These are phyloP conservation scores for Podabrus alpinus DNA, from an alignment of 2,888 invertebrate species.

Conservation along the genomic window DNA sequence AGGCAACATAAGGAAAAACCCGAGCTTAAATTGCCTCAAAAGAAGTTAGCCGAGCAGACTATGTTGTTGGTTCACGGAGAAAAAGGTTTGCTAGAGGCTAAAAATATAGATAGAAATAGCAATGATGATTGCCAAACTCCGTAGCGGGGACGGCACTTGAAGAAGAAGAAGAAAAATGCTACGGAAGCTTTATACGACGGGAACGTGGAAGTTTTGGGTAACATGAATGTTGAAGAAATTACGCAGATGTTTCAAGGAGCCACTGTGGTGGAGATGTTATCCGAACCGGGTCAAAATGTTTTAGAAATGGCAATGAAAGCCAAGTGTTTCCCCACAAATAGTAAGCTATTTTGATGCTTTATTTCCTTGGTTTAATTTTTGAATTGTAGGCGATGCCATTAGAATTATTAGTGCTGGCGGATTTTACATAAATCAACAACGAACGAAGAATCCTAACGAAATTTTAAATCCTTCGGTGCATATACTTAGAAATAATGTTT, in stretches of 20 bases:
- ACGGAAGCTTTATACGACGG: constrained; percentile 73
- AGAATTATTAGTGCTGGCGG: constrained; percentile 90
- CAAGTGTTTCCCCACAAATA: constrained; percentile 77
- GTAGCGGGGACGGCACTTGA: no score
- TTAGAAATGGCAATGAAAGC: constrained; percentile 82
- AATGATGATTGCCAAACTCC: no score
- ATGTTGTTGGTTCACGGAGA: constrained; percentile 87
- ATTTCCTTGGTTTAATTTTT: background rate
- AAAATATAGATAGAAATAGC: no score
- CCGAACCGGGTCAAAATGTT: constrained; percentile 77
- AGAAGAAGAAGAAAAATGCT: no score
- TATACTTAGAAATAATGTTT: constrained; percentile 80
- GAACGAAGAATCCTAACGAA: constrained; percentile 75
- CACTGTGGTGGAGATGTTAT: constrained; percentile 66
- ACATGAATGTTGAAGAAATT: constrained; percentile 70
- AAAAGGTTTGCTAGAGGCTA: constrained; percentile 71
- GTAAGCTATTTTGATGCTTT: constrained; percentile 56
- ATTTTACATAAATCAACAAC: constrained; percentile 89
- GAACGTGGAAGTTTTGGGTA: constrained; percentile 67
- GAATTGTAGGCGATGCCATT: constrained; percentile 73
- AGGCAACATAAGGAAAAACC: constrained; percentile 73
- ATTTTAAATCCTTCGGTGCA: constrained; percentile 79
- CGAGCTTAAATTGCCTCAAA: constrained; percentile 81
- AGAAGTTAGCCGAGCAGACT: constrained; percentile 81
- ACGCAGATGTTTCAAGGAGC: constrained; percentile 75